Conservation (phyloP, 2,113 vertebrate species). For the Pelusios castaneus region DNA sequence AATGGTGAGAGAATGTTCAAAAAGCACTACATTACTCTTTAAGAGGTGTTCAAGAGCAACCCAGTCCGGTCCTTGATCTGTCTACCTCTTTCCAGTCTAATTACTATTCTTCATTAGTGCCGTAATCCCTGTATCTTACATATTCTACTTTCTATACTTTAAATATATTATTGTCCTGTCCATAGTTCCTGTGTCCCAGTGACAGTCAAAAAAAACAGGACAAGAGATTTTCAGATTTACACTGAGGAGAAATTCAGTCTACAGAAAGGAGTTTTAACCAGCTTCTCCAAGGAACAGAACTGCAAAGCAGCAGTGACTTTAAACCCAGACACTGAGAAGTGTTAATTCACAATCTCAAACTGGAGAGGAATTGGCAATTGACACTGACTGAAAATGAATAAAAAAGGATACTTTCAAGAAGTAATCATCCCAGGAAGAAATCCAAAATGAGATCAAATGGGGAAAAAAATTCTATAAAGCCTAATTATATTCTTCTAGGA, state of each 20-base stretch:
- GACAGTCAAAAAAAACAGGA: constrained; percentile 9
- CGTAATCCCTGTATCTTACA: background rate
- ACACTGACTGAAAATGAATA: background rate
- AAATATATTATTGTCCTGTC: background rate
- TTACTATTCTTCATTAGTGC: background rate
- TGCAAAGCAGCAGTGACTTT: background rate
- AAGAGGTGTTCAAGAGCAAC: background rate
- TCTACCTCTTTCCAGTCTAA: background rate
- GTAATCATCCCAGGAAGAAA: background rate
- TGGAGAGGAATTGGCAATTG: background rate
- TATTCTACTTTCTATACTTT: background rate
- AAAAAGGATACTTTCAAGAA: background rate
- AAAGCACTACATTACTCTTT: background rate
- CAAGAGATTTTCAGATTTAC: background rate
- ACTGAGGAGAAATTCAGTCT: background rate
- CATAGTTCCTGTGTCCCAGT: background rate
- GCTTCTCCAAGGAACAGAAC: background rate
- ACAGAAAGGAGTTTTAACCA: background rate
- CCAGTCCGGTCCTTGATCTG: background rate
- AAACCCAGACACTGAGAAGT: background rate
- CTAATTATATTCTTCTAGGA: fast-evolving
- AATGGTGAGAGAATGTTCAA: background rate
- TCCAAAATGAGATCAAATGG: background rate
- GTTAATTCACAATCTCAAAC: background rate
- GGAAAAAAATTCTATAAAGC: background rate